Evolutionary conservation across 2,888 invertebrate species (phyloP), one percentile per base, ranked within the genome.

Genomic region (Ectemnius lituratus): DNA sequence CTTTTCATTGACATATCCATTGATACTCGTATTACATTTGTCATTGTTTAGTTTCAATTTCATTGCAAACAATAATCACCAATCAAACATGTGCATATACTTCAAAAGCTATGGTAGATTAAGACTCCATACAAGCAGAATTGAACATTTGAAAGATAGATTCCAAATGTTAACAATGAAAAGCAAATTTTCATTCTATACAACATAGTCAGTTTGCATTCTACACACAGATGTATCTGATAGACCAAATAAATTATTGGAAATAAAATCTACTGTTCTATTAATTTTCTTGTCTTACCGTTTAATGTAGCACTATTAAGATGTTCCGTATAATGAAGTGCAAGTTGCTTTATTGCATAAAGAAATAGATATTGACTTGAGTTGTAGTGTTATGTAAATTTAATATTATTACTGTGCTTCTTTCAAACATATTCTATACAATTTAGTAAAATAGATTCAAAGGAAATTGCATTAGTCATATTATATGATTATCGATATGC

Each of bases 211-310:
- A 28, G 49, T 70, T 61, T 37, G 37, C 37, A 37, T 37, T 37
- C 37, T 37, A 37, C 52, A 52, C 16, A 52, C 52, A 52, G 16
- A 52, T 52, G 52, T 52, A 52, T 16, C 52, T 52, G 16, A 70
- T 58, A 78, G 70, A 75, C 79, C 78, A 80, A 82, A 85, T 85
- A 83, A 85, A 85, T 79, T 74, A 69, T 70, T 78, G 81, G 82
- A 71, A 69, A 70, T 79, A 76, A 81, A 78, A 69, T 73, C 74
- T 77, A 78, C 72, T 83, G 80, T 83, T 77, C 71, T 73, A 73
- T 81, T 76, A 76, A 81, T 79, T 81, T 84, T 82, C 72, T 81
- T 75, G 73, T 80, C 76, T 81, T 78, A 80, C 78, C 82, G 80
- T 75, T 74, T 74, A 73, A 73, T 75, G 8, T 81, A 81, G 78